These are phyloP conservation scores for Dufourea novaeangliae DNA, from an alignment of 1,140 invertebrate species.

Conservation along the genomic window DNA sequence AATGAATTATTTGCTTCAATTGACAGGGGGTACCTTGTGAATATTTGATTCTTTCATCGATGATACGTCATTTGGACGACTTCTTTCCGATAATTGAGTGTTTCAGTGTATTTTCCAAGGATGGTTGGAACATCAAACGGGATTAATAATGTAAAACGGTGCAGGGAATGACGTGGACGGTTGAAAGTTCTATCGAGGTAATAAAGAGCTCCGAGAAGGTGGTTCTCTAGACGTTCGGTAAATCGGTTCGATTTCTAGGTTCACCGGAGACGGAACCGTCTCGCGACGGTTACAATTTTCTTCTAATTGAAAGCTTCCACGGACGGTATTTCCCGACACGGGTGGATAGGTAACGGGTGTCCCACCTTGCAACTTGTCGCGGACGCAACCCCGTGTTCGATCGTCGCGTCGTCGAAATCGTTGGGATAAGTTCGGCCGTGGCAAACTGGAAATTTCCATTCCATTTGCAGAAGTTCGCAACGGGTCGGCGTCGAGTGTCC, in stretches of 20 bases:
- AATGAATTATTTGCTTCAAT: no score
- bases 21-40: not conserved
- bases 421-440: not conserved
- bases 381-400: no score
- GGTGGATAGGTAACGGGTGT: not conserved
- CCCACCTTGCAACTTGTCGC: not conserved
- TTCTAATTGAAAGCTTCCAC: conserved; percentile 33
- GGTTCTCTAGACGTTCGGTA: no score
- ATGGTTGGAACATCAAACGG: conserved; percentile 33
- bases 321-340: not conserved
- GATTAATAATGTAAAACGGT: conserved; percentile 51
- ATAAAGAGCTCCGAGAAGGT: conserved; percentile 18
- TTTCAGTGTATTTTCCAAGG: not conserved
- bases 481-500: conserved; percentile 3
- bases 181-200: conserved; percentile 19
- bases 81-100: conserved; percentile 16
- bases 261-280: not conserved
- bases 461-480: conserved; percentile 25
- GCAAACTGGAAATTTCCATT: conserved; percentile 38
- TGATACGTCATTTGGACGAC: no score
- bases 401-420: not conserved
- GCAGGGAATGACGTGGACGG: not conserved
- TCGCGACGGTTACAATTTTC: not conserved
- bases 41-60: not conserved
- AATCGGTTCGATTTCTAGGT: conserved; percentile 5